phyloP scores from a whole-genome alignment of 2,113 vertebrate genomes.

The Heteronetta atricapilla region DNA sequence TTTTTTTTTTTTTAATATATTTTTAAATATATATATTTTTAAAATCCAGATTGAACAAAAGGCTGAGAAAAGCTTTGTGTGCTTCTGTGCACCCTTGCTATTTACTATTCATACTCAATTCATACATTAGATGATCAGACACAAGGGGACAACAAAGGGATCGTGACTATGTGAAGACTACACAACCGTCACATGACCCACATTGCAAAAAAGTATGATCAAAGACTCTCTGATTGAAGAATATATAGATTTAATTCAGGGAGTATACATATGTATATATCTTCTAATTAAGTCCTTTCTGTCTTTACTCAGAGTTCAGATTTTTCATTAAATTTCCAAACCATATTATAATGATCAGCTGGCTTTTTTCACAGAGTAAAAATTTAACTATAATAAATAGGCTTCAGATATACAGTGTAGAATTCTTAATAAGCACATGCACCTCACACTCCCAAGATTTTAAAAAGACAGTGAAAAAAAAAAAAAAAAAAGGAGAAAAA shows the following conservation, averaged over 20 bases:
- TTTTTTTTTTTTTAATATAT: background rate
- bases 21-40: too few species aligned
- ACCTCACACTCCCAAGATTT: background rate
- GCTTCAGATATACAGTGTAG: background rate
- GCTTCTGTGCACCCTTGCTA: background rate
- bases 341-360: background rate
- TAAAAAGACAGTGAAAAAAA: background rate
- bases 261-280: background rate
- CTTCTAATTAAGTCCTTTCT: background rate
- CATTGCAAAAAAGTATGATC: background rate
- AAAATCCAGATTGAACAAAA: background rate
- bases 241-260: background rate
- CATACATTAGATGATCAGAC: background rate
- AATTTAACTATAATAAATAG: background rate
- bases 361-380: background rate
- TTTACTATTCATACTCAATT: background rate
- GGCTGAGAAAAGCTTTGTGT: background rate
- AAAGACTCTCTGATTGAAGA: background rate
- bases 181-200: background rate
- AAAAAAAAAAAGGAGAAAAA: background rate
- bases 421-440: background rate
- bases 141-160: background rate
- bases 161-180: background rate
- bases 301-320: background rate
- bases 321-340: background rate